These are phyloP conservation scores for Tenthredo amoena DNA, from an alignment of 2,888 invertebrate species.

Conservation along the genomic window DNA sequence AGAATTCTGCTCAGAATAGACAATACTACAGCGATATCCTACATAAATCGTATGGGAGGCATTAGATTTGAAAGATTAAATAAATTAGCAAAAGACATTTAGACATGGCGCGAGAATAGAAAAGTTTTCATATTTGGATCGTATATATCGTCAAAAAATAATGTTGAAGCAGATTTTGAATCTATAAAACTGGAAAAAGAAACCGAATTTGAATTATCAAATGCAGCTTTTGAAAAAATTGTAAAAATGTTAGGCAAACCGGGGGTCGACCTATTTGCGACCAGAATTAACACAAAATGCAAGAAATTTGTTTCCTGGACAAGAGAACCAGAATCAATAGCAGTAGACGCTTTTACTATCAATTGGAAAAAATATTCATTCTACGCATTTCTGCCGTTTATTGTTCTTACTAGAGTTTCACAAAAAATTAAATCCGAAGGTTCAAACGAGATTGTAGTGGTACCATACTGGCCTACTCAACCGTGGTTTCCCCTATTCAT, in stretches of 20 bases:
- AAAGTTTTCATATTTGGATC: constrained; percentile 23
- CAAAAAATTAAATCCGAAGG: no score
- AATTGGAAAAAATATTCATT: background rate
- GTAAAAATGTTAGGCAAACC: background rate
- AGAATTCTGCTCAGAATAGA: no score
- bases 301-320: background rate
- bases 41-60: constrained; percentile 56
- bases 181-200: constrained; percentile 56
- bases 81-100: constrained; percentile 47
- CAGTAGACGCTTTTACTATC: background rate
- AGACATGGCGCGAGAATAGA: background rate
- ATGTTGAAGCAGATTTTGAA: constrained; percentile 52
- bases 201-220: constrained; percentile 36
- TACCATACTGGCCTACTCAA: background rate
- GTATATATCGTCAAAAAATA: constrained; percentile 55
- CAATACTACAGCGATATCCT: constrained; percentile 54
- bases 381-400: no score
- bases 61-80: constrained; percentile 52
- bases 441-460: no score
- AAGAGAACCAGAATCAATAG: background rate
- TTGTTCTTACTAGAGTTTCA: no score
- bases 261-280: background rate
- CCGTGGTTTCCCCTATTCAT: background rate
- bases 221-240: constrained; percentile 32
- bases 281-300: constrained; percentile 12